Conservation (phyloP, 1,140 invertebrate species). For the Aphelenchoides fujianensis region DNA sequence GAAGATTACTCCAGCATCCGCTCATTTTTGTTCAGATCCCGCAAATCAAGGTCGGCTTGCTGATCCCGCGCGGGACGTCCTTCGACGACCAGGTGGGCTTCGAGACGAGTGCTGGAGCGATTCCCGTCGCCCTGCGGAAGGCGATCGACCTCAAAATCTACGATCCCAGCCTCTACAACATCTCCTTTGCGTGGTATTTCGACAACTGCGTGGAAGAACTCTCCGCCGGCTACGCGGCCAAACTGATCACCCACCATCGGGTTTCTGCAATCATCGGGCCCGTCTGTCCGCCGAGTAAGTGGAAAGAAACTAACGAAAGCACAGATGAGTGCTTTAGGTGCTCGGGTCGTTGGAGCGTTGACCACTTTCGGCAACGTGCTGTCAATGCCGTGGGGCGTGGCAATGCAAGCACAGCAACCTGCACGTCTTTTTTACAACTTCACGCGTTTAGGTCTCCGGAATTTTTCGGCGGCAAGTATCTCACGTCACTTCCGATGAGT, state of each 20-base stretch:
- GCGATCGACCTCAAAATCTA: conserved; percentile 1
- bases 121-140: not conserved
- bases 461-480: not conserved
- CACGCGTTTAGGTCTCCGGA: not conserved
- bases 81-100: not conserved
- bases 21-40: not conserved
- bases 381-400: not conserved
- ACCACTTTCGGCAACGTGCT: not conserved
- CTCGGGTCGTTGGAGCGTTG: not conserved
- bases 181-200: conserved; percentile 5
- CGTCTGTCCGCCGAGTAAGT: conserved; percentile 9
- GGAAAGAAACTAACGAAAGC: not conserved
- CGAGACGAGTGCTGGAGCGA: not conserved
- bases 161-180: not conserved
- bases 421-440: not conserved
- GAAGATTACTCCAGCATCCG: not conserved
- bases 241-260: not conserved
- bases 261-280: not conserved
- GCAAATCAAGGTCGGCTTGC: not conserved
- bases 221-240: not conserved
- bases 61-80: not conserved
- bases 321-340: not conserved
- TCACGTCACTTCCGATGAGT: not conserved
- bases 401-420: not conserved
- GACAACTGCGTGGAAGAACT: not conserved